phyloP scores from a whole-genome alignment of 2,888 invertebrate species.

The Pachymerium ferrugineum region DNA sequence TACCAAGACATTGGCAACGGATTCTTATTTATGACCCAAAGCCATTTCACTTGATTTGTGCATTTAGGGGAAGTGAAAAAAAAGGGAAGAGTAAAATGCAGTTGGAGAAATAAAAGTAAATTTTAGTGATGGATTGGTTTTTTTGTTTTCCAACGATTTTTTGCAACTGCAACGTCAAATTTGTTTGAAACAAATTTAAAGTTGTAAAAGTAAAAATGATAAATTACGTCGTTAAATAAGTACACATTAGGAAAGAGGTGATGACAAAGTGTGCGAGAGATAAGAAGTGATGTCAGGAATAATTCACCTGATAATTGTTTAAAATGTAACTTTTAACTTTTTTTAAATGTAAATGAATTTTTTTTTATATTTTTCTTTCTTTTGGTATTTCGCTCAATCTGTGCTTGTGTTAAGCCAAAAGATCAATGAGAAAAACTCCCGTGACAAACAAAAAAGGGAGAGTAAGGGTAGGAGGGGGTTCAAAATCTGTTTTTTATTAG shows the following conservation, averaged over 20 bases:
- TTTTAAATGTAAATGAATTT: too few species aligned
- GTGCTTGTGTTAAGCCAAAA: background rate
- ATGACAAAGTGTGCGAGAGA: too few species aligned
- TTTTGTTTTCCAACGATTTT: too few species aligned
- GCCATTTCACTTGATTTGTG: background rate
- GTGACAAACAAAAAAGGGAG: constrained; percentile 2
- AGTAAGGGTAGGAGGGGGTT: too few species aligned
- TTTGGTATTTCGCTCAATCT: background rate
- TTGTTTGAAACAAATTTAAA: too few species aligned
- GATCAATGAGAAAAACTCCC: background rate
- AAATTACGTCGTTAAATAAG: too few species aligned
- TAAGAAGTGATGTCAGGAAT: too few species aligned
- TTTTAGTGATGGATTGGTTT: background rate
- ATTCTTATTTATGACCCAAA: background rate
- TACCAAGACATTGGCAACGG: background rate
- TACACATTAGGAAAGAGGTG: too few species aligned
- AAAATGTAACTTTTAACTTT: background rate
- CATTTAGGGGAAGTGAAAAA: too few species aligned
- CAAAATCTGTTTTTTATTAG: background rate
- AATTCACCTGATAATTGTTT: too few species aligned
- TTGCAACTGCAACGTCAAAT: too few species aligned
- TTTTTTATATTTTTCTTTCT: background rate
- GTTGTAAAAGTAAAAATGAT: too few species aligned
- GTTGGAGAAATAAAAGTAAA: background rate
- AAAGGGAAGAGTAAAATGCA: background rate